phyloP scores from a whole-genome alignment of 1,140 invertebrate species.

The Drosophila kohkoa region DNA sequence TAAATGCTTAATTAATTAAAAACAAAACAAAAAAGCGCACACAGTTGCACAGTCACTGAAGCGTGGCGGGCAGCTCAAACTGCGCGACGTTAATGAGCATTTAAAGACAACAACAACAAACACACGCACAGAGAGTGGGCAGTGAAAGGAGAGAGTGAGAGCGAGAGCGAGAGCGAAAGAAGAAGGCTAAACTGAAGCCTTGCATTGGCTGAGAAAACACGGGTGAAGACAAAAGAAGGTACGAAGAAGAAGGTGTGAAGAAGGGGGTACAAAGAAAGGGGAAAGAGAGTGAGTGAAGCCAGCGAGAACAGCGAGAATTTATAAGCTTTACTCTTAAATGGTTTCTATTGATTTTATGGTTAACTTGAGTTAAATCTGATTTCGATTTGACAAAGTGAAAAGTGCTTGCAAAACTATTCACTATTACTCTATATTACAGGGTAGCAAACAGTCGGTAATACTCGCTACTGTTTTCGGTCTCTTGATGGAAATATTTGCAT shows the following conservation, averaged over 20 bases:
- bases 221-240: no score
- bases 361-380: no score
- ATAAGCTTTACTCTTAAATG: not conserved
- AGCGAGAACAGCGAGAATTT: not conserved
- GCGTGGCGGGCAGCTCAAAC: conserved; percentile 24
- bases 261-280: not conserved
- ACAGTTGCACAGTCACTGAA: conserved; percentile 45
- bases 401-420: no score
- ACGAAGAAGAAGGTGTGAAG: not conserved
- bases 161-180: no score
- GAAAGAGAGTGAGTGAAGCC: not conserved
- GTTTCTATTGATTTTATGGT: conserved; percentile 2
- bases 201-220: no score
- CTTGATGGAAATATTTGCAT: no score
- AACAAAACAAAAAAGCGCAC: conserved; percentile 9
- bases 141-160: not conserved
- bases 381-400: no score
- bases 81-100: conserved; percentile 12
- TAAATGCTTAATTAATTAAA: conserved; percentile 43
- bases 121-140: not conserved
- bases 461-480: no score
- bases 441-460: no score
- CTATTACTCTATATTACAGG: no score
- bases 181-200: no score
- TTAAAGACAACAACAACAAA: not conserved